phyloP scores from a whole-genome alignment of 1,140 invertebrate genomes.

The Hyphantria cunea region DNA sequence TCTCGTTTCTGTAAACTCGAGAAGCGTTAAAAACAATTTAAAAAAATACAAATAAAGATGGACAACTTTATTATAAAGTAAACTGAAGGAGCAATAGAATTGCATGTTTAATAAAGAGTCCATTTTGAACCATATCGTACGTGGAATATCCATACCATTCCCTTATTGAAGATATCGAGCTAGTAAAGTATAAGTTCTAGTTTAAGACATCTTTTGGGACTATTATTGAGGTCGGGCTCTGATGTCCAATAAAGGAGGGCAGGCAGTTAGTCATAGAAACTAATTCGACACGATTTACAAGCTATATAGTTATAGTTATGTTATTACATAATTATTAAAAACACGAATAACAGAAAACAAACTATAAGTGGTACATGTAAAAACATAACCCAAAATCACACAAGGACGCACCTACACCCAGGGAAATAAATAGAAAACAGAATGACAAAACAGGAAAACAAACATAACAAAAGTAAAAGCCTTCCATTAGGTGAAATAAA shows the following conservation, averaged over 20 bases:
- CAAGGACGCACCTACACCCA: conserved; percentile 41
- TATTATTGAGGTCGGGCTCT: conserved; percentile 8
- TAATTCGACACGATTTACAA: conserved; percentile 7
- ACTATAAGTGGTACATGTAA: too few species aligned
- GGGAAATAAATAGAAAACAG: conserved; percentile 10
- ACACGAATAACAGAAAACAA: conserved; percentile 35
- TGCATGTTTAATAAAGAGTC: background rate
- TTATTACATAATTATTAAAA: too few species aligned
- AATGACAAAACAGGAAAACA: conserved; percentile 49
- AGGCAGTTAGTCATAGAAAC: background rate
- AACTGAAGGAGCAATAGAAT: background rate
- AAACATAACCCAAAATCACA: too few species aligned
- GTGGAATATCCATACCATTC: conserved; percentile 11
- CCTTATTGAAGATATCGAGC: conserved; percentile 23
- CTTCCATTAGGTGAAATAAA: conserved; percentile 54
- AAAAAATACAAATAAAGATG: background rate
- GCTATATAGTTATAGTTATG: background rate
- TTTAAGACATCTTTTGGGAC: conserved; percentile 12
- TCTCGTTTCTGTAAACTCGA: too few species aligned
- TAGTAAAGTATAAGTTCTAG: conserved; percentile 13
- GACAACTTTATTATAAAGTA: background rate
- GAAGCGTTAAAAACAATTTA: too few species aligned
- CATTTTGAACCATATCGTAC: background rate
- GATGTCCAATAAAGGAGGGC: conserved; percentile 3
- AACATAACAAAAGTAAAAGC: conserved; percentile 67